phyloP scores from a whole-genome alignment of 2,888 invertebrate genomes.

The Drosophila kanekoi region DNA sequence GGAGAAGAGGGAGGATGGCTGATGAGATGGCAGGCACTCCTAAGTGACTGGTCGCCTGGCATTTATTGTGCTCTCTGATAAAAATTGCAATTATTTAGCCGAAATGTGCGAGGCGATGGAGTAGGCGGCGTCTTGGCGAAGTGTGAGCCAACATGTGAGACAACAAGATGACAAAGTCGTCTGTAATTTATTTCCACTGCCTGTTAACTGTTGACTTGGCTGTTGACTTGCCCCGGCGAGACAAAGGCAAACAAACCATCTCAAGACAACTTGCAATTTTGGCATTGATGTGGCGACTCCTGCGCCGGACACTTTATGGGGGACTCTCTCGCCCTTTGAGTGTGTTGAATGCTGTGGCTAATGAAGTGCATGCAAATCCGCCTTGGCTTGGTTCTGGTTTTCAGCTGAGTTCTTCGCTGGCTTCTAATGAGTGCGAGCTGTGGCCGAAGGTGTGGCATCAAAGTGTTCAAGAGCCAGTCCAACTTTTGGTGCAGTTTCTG shows the following conservation, averaged over 20 bases:
- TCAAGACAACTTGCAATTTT: conserved; percentile 65
- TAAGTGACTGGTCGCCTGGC: conserved; percentile 52
- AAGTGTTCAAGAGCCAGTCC: conserved; percentile 33
- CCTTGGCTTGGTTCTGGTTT: conserved; percentile 37
- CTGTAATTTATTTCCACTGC: conserved; percentile 72
- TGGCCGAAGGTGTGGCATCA: conserved; percentile 50
- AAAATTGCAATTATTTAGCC: conserved; percentile 80
- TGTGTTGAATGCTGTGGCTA: conserved; percentile 63
- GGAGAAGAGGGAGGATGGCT: not conserved
- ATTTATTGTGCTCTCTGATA: conserved; percentile 71
- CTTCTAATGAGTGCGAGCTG: conserved; percentile 65
- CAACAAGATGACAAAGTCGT: conserved; percentile 68
- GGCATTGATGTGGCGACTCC: conserved; percentile 67
- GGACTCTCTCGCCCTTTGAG: conserved; percentile 39
- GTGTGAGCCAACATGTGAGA: conserved; percentile 37
- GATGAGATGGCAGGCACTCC: conserved; percentile 33
- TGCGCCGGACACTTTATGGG: conserved; percentile 26
- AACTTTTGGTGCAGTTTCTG: conserved; percentile 46
- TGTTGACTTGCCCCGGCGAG: conserved; percentile 60
- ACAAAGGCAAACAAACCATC: conserved; percentile 56
- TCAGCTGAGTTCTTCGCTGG: conserved; percentile 34
- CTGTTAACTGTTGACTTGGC: conserved; percentile 31
- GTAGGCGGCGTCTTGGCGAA: conserved; percentile 34
- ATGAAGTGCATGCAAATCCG: conserved; percentile 76
- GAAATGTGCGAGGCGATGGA: conserved; percentile 55